Percentiles rank a stretch among this genome's conserved stretches.
phyloP scores from a whole-genome alignment of 2,888 invertebrate species.

The Hydrotaea cyrtoneurina region DNA sequence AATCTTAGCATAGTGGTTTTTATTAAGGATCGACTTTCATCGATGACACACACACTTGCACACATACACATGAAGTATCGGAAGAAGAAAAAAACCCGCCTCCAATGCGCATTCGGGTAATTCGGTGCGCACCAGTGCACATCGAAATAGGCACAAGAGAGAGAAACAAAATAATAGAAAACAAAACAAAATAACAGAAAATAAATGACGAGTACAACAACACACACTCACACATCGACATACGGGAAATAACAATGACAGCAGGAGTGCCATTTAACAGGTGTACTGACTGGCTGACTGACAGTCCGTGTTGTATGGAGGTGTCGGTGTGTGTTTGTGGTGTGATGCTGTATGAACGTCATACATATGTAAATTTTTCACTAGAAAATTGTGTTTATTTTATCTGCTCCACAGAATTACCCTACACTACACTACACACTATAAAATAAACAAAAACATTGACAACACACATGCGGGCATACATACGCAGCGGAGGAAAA shows the following conservation, averaged over 20 bases:
- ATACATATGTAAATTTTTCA: constrained; percentile 51
- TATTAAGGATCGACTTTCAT: not conserved
- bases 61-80: not conserved
- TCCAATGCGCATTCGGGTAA: constrained; percentile 49
- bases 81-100: not conserved
- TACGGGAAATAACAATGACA: not conserved
- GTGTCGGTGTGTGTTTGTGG: not conserved
- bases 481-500: not conserved
- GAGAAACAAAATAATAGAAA: constrained; percentile 13
- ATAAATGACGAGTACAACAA: not conserved
- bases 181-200: not conserved
- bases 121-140: constrained; percentile 58
- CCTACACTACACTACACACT: not conserved
- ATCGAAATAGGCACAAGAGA: constrained; percentile 39
- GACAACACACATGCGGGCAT: not conserved
- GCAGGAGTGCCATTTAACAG: constrained; percentile 13
- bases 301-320: not conserved
- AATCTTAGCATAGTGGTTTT: not conserved
- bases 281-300: not conserved
- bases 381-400: constrained; percentile 56
- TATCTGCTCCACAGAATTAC: constrained; percentile 10
- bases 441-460: constrained; percentile 16
- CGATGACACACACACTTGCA: not conserved
- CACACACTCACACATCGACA: not conserved
- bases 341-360: not conserved